Percentiles rank a stretch among this genome's conserved stretches.
Evolutionary conservation across 2,797 vertebrate species (phyloP).

Genomic region (Somateria mollissima): DNA sequence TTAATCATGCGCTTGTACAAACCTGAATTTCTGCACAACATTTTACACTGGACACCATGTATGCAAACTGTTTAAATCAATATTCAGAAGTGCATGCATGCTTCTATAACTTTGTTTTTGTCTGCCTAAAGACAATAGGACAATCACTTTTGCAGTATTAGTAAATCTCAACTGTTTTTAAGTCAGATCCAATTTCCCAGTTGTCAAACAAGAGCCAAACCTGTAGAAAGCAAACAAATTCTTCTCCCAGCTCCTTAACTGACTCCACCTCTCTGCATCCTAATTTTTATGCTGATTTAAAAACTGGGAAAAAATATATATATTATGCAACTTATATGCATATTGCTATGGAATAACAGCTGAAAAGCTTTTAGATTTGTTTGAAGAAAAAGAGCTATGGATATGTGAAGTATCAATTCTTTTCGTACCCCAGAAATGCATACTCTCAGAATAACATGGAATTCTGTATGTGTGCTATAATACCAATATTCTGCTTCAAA

Average conservation of each 20-base stretch:
- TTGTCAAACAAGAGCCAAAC: neutral
- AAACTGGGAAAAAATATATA: neutral
- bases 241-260: neutral
- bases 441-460: neutral
- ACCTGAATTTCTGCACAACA: neutral
- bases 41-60: neutral
- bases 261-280: neutral
- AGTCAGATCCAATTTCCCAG: neutral
- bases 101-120: neutral
- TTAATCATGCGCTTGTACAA: neutral
- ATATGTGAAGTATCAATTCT: neutral
- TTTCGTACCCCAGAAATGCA: neutral
- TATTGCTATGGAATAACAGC: neutral
- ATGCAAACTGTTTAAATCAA: neutral
- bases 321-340: rapidly evolving
- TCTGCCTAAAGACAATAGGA: neutral
- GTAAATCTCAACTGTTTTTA: too few species aligned
- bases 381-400: neutral
- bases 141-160: neutral
- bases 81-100: neutral
- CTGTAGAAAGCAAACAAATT: neutral
- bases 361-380: neutral
- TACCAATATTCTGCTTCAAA: neutral
- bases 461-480: neutral
- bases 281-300: neutral